Evolutionary conservation across 2,888 invertebrate genomes (phyloP).

Genomic region (Diarsia mendica): DNA sequence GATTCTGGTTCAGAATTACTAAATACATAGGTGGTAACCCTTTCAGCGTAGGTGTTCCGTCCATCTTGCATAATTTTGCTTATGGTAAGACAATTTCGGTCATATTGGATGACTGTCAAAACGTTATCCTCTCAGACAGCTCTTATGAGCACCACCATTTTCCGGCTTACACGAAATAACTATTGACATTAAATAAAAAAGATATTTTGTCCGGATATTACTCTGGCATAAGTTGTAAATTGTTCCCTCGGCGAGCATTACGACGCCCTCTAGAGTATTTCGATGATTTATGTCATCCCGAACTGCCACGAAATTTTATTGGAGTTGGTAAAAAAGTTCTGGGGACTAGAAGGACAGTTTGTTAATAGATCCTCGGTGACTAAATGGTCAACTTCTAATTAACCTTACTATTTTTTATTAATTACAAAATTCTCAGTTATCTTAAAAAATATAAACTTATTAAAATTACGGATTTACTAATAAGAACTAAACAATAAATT

Average conservation of each 20-base stretch:
- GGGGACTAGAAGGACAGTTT: not conserved
- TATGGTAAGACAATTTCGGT: not conserved
- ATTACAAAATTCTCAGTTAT: no score
- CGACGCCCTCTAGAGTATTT: constrained; percentile 49
- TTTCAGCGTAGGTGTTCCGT: no score
- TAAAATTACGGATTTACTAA: no score
- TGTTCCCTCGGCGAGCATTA: constrained; percentile 46
- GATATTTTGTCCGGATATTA: constrained; percentile 28
- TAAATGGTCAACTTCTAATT: not conserved
- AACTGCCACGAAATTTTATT: constrained; percentile 31
- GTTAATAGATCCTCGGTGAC: constrained; percentile 1
- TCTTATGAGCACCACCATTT: not conserved
- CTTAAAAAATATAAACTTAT: no score
- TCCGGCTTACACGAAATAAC: constrained; percentile 21
- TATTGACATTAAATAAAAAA: constrained; percentile 44
- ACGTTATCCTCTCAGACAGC: constrained; percentile 1
- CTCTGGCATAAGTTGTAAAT: constrained; percentile 56
- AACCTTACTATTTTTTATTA: no score
- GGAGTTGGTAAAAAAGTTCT: constrained; percentile 26
- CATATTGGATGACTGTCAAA: not conserved
- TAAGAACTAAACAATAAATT: no score
- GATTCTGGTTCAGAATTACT: no score
- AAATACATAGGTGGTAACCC: no score
- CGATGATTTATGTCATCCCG: constrained; percentile 54
- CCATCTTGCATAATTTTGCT: not conserved